Evolutionary conservation across 2,888 invertebrate species (phyloP), one percentile per base, ranked within the genome.

Genomic region (Fragum sueziense): DNA sequence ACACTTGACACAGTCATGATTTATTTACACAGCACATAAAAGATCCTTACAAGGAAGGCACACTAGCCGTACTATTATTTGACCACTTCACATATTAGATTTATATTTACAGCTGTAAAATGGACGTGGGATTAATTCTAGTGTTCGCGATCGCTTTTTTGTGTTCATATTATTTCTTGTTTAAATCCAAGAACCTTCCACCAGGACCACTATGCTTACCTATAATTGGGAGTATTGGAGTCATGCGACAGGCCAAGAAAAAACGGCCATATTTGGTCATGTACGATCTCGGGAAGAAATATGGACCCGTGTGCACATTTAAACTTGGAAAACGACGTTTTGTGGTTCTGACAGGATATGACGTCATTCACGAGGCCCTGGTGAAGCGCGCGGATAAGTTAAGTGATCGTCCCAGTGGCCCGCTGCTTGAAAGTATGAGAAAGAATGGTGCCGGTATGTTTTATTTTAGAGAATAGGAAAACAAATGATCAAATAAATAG

Each of bases 281-380:
- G 33, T 77, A 67, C 74, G 71, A 29, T 2, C n/a, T 41, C 1
- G 25, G 27, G 4, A 22, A 51, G 68, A 47, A 37, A 47, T 79
- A 85, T 31, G 86, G 86, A 1, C 73, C 76, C n/a, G 51, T 87
- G 1, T 84, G 72, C 57, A 41, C 76, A 17, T 41, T 81, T 11
- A 37, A 68, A 7, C 20, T 85, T 14, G 85, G 84, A 0, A 52
- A 52, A 0, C 68, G 74, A 47, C 33, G 62, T 2, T 6, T 80
- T 14, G 75, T 86, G 11, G 70, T 81, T 59, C 51, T 85, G 1
- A 71, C 47, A 20, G 77, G 82, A 0, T 82, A 80, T 74, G 81
- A 85, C 31, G 62, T 72, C 2, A 82, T 85, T 27, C 61, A 85
- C 29, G 72, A 82, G 31, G 82, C 79, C 2, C 69, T 85, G n/a